Base-by-base conservation (phyloP, 2,888 invertebrate genomes). In the Sminthurides aquaticus region DNA sequence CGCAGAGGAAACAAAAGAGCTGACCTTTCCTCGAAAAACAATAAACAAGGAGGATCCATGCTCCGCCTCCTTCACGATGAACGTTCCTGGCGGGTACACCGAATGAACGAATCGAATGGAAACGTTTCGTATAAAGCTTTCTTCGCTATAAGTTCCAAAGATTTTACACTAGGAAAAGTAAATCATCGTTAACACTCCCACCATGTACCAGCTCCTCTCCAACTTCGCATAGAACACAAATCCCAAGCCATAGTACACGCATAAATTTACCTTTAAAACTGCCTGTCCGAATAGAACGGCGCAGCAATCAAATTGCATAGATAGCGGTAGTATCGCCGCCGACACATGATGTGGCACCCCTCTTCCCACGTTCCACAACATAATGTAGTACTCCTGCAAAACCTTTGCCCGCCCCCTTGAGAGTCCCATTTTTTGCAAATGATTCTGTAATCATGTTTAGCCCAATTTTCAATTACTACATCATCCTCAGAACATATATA, bases 231-330 rank as follows among this genome's bases (percentile, higher is more conserved):
- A n/a, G n/a, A n/a, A n/a, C n/a, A n/a, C n/a, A n/a, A n/a, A n/a
- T n/a, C n/a, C n/a, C n/a, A n/a, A n/a, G n/a, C n/a, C n/a, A n/a
- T n/a, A n/a, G n/a, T n/a, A 28, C 43, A 60, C n/a, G 3, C 3
- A 60, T 8, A 57, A 27, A 11, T 20, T 29, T 27, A 52, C 20
- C n/a, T 3, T 52, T 18, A 5, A 22, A 18, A 52, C 52, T 52
- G 11, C 11, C n/a, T 57, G 49, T 1, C 68, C 59, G 29, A 68
- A 72, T 2, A 72, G 29, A 11, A 65, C 52, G 26, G 66, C 66
- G 25, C 69, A 67, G n/a, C 69, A 60, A 49, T 72, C 71, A 54
- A 71, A 69, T 60, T 65, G 69, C 66, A 71, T 62, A 2, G 65
- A 49, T 1, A 68, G 49, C 0, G 72, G 72, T 18, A 72, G 55